Conservation (phyloP, 2,888 invertebrate species). For the Scaeva pyrastri region DNA sequence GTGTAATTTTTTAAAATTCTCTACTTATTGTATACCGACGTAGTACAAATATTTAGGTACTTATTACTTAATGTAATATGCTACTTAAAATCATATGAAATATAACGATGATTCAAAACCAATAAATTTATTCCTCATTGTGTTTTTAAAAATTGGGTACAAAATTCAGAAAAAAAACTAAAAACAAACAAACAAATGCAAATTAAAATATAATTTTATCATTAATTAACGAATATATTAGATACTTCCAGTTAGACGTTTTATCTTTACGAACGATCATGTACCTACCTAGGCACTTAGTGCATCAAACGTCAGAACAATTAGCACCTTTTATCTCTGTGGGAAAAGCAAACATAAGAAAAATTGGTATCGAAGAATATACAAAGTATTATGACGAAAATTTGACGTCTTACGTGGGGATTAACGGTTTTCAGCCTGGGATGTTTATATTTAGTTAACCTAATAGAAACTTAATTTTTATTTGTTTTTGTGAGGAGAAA, state of each 20-base stretch:
- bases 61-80: too few relatives aligned
- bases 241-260: neutral
- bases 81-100: too few relatives aligned
- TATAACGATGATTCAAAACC: too few relatives aligned
- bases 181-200: too few relatives aligned
- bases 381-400: too few relatives aligned
- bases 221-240: neutral
- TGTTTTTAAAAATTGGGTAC: too few relatives aligned
- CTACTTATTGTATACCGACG: too few relatives aligned
- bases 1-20: too few relatives aligned
- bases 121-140: too few relatives aligned
- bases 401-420: neutral
- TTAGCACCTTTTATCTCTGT: conserved; percentile 1
- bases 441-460: conserved; percentile 3
- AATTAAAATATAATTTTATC: too few relatives aligned
- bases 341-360: neutral
- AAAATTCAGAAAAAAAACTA: neutral
- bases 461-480: neutral
- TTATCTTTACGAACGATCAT: neutral
- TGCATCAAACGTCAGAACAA: neutral
- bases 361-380: neutral
- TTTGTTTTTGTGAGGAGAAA: neutral
- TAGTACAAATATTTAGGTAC: too few relatives aligned
- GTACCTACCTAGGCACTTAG: neutral
- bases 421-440: neutral